Evolutionary conservation across 92 coral and sea anemone species (phyloP), one percentile per base, ranked within the genome.

Genomic region (Galaxea fascicularis): DNA sequence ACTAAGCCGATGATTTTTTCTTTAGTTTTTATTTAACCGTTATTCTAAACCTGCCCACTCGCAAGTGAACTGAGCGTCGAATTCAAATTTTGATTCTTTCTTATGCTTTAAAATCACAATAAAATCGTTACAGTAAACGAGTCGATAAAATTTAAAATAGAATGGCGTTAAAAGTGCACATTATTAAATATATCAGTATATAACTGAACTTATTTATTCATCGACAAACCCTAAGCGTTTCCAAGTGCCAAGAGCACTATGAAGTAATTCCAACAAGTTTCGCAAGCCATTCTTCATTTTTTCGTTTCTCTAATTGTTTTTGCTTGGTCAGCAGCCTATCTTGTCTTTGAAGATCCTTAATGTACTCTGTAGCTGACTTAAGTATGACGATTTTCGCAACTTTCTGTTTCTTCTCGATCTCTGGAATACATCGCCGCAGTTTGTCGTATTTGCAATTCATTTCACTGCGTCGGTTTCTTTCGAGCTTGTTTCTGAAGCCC

Each of bases 361-460:
- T 84, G 77, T 83, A 89, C 44, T 77, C 76, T 12, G 65, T 51
- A 2, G 92, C 92, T 13, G 89, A 45, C 35, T 72, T 89, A 4
- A 89, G 65, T 24, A 89, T 49, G 28, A 49, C 58, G 26, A 89
- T 74, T 67, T 89, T 89, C 10, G 92, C 80, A n/a, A 79, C 87
- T 18, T 84, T 83, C 7, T 77, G 60, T 39, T 68, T 77, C 12
- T 78, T 39, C 15, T 85, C 89, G 4, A 89, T 71, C 35, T 85
- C 86, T 15, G 92, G 92, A 56, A 89, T 73, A 58, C 60, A 58
- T 28, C 29, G 20, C 13, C 74, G 77, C 12, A 89, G 77, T 28
- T 73, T 84, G 28, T 64, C 77, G 47, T 74, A 84, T 71, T 84
- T 89, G 6, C 54, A 74, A 84, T 89, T 89, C 86, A 89, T 72